These are phyloP conservation scores for Podarcis siculus DNA, from an alignment of 2,797 vertebrate species.

Conservation along the genomic window DNA sequence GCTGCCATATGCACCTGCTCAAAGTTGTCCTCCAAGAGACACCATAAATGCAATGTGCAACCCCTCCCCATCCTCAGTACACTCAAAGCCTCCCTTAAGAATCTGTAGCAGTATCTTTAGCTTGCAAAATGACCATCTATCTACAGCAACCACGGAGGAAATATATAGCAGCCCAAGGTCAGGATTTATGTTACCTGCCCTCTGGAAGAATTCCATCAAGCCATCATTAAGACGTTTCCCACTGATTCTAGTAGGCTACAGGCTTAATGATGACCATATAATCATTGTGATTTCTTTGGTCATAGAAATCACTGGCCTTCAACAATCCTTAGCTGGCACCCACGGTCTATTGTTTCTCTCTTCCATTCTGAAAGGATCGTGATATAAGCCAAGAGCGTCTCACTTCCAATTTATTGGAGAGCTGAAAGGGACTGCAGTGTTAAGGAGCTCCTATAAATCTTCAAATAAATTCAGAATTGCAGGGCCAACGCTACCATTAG, in stretches of 20 bases:
- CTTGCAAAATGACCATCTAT: not conserved
- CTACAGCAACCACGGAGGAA: not conserved
- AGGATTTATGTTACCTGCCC: not conserved
- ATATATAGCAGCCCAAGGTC: not conserved
- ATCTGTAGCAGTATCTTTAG: not conserved
- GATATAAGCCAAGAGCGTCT: not conserved
- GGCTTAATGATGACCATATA: not conserved
- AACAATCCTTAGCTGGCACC: not conserved
- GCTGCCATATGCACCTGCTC: constrained; percentile 58
- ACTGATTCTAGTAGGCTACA: not conserved
- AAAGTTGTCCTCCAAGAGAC: rapidly evolving
- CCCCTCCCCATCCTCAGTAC: not conserved
- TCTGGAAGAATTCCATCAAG: not conserved
- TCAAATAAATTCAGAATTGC: not conserved
- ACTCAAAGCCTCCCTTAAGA: rapidly evolving
- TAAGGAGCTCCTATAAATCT: not conserved
- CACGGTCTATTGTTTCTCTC: too few relatives aligned
- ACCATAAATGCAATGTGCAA: rapidly evolving
- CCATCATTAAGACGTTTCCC: not conserved
- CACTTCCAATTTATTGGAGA: not conserved
- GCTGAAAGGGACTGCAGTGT: not conserved
- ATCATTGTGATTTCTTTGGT: not conserved
- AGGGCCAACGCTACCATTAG: not conserved
- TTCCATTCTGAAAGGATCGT: not conserved
- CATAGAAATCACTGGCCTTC: not conserved